phyloP scores from a whole-genome alignment of 1,140 invertebrate species.

The Apocrypta bakeri region DNA sequence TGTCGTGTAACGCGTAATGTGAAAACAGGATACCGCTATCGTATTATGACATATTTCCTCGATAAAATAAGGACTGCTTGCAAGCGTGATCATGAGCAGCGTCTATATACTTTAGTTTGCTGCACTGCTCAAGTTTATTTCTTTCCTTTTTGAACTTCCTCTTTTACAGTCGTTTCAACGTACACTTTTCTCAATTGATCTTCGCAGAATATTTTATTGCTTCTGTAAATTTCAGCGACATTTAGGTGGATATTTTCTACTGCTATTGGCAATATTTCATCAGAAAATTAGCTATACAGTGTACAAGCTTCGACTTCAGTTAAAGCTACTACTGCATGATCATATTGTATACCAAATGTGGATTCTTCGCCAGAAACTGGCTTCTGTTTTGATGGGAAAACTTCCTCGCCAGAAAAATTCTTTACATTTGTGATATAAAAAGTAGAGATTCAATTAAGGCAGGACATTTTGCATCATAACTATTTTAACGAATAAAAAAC shows the following conservation, averaged over 20 bases:
- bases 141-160: background rate
- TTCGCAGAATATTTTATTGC: background rate
- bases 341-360: background rate
- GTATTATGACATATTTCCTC: constrained; percentile 15
- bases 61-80: constrained; percentile 28
- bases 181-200: background rate
- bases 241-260: background rate
- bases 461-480: too few relatives aligned
- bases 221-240: too few relatives aligned
- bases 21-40: constrained; percentile 48
- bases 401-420: background rate
- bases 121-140: background rate
- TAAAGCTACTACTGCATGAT: background rate
- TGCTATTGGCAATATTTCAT: background rate
- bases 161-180: background rate
- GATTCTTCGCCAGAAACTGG: background rate
- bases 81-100: background rate
- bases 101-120: background rate
- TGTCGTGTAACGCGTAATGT: background rate
- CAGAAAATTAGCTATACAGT: background rate
- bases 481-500: too few relatives aligned
- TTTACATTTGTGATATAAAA: too few relatives aligned
- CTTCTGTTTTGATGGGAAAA: background rate
- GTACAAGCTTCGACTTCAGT: background rate
- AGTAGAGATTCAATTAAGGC: too few relatives aligned